phyloP scores from a whole-genome alignment of 2,888 invertebrate genomes.

The Adineta ricciae region DNA sequence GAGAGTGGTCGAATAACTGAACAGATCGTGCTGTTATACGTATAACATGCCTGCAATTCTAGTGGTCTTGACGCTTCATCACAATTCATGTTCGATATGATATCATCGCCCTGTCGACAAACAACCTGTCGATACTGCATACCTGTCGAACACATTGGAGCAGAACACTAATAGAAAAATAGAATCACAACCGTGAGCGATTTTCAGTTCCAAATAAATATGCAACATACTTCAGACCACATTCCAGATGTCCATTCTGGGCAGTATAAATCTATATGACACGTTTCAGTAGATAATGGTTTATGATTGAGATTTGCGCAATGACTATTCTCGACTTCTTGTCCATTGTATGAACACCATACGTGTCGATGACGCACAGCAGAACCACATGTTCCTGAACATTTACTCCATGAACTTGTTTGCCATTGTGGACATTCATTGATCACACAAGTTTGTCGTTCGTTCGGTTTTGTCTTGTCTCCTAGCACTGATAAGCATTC shows the following conservation, averaged over 20 bases:
- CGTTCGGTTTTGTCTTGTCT: neutral
- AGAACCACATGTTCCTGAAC: neutral
- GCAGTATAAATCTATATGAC: neutral
- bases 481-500: neutral
- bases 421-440: neutral
- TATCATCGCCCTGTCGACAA: neutral
- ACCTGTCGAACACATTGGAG: neutral
- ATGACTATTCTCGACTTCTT: neutral
- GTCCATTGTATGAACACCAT: conserved; percentile 3
- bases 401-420: conserved; percentile 21
- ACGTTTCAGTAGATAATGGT: neutral
- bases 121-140: conserved; percentile 18
- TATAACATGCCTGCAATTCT: neutral
- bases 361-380: neutral
- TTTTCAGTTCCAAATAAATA: no score
- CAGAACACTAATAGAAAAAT: neutral
- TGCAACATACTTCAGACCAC: neutral
- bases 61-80: neutral
- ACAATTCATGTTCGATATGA: neutral
- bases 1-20: neutral
- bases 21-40: neutral
- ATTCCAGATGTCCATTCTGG: neutral
- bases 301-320: neutral
- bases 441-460: neutral
- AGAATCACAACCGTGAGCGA: no score